Conservation (phyloP, 2,113 vertebrate genomes). For the Murina feae region DNA sequence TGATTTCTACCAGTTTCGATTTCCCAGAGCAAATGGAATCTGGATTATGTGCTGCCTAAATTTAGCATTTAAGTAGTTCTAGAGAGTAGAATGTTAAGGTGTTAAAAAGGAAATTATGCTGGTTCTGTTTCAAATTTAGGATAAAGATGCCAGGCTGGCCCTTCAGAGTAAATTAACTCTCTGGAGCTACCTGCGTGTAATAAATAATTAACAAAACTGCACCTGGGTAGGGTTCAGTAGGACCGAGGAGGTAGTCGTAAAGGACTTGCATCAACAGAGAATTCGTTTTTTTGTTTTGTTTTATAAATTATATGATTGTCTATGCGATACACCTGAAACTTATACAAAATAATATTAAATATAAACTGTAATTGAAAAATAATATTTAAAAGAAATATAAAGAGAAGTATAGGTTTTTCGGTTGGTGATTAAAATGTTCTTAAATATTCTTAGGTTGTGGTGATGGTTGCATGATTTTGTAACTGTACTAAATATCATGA, state of each 20-base stretch:
- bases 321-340: neutral
- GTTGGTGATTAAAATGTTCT: neutral
- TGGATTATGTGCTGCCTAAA: neutral
- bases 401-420: neutral
- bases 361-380: neutral
- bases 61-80: neutral
- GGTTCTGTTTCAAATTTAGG: neutral
- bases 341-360: neutral
- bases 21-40: neutral
- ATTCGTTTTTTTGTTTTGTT: neutral
- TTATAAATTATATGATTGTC: neutral
- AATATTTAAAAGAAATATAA: neutral
- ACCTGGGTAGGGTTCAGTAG: conserved; percentile 8
- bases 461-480: neutral
- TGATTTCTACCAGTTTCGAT: neutral
- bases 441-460: neutral
- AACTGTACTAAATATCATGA: neutral
- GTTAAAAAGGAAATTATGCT: neutral
- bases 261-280: neutral
- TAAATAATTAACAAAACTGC: neutral
- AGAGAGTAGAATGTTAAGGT: neutral
- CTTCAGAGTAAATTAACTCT: neutral
- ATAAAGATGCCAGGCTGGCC: neutral
- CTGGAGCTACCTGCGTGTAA: neutral
- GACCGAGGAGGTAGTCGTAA: neutral